Conservation (phyloP, 2,888 invertebrate genomes). For the Pristionchus arcanus region DNA sequence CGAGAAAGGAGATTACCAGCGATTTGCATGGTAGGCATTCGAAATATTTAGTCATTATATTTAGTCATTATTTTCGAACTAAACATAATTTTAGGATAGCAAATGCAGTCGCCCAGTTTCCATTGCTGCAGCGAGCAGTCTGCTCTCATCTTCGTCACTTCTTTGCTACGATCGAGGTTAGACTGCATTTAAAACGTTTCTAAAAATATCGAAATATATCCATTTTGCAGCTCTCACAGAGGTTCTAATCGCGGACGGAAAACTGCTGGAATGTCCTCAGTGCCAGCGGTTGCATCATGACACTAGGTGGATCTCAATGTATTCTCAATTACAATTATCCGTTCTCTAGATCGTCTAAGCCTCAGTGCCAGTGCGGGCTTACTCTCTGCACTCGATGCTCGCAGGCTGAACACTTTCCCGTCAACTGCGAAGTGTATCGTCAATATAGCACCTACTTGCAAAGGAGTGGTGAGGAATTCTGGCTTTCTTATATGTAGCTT, state of each 20-base stretch:
- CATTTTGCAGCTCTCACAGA: neutral
- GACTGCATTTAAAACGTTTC: neutral
- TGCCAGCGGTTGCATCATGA: neutral
- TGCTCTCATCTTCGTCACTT: neutral
- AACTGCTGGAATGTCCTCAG: neutral
- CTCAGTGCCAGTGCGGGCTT: neutral
- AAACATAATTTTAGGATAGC: neutral
- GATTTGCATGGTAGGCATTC: neutral
- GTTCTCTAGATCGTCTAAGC: no score
- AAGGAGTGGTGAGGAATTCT: neutral
- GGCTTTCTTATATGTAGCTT: no score
- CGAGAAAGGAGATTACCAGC: neutral
- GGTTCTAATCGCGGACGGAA: neutral
- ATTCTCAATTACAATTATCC: no score
- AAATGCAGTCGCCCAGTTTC: neutral
- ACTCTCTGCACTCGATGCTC: neutral
- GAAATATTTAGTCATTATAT: no score
- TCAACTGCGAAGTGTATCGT: neutral
- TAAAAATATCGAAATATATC: neutral
- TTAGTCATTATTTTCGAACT: neutral
- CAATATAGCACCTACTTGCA: neutral
- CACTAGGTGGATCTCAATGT: neutral
- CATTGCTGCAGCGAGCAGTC: neutral
- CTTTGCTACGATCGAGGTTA: neutral
- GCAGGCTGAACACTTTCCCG: neutral